Percentiles rank a stretch among this genome's conserved stretches.
Evolutionary conservation across 2,888 invertebrate species (phyloP).

Genomic region (Torymus aiolomorphi): DNA sequence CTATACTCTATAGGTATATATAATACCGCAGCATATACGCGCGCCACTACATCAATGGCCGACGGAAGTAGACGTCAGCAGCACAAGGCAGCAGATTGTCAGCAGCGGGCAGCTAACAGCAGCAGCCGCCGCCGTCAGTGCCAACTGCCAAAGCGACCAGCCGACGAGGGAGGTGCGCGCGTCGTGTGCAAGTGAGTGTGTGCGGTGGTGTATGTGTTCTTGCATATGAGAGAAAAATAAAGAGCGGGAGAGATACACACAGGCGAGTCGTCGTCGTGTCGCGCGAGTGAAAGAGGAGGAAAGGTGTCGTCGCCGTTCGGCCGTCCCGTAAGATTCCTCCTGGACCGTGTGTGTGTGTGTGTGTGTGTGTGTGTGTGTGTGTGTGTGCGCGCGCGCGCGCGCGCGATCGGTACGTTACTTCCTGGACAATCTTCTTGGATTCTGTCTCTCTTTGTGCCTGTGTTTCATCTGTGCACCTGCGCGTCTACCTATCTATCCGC

Average conservation of each 20-base stretch:
- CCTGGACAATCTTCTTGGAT: not conserved
- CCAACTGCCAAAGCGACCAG: constrained; percentile 71
- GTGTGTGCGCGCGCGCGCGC: too few relatives aligned
- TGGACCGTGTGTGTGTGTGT: constrained; percentile 2
- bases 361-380: not conserved
- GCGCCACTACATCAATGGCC: constrained; percentile 61
- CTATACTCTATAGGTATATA: too few relatives aligned
- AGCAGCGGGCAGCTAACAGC: too few relatives aligned
- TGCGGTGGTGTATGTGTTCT: not conserved
- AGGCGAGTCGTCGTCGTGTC: too few relatives aligned
- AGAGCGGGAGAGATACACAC: too few relatives aligned
- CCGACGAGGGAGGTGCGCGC: constrained; percentile 62
- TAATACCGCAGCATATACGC: too few relatives aligned
- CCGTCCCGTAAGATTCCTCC: not conserved
- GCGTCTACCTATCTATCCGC: too few relatives aligned
- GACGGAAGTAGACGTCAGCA: constrained; percentile 75
- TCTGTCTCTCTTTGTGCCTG: too few relatives aligned
- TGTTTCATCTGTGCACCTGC: too few relatives aligned
- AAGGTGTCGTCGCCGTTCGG: not conserved
- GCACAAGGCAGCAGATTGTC: constrained; percentile 45
- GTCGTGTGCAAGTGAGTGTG: constrained; percentile 56
- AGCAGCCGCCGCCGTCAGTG: constrained; percentile 33
- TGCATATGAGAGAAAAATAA: too few relatives aligned
- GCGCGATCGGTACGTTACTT: constrained; percentile 29
- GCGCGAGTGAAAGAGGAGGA: constrained; percentile 6